phyloP scores from a whole-genome alignment of 2,888 invertebrate genomes.

The Orthonevra nobilis region DNA sequence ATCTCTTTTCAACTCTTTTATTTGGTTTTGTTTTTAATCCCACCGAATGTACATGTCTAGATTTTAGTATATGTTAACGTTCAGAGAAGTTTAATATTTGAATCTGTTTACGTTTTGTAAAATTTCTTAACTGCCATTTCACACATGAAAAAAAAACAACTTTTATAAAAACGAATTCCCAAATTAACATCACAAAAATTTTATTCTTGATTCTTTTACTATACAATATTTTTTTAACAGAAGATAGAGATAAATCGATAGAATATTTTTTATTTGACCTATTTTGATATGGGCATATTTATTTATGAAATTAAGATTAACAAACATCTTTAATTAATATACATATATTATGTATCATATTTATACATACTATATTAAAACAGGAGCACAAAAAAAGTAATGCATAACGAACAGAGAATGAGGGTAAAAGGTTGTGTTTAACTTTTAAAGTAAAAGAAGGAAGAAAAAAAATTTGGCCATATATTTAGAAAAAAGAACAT shows the following conservation, averaged over 20 bases:
- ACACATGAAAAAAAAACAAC: conserved; percentile 28
- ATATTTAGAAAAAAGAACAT: conserved; percentile 44
- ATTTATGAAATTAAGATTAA: conserved; percentile 20
- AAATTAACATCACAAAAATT: conserved; percentile 60
- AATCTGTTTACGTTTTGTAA: conserved; percentile 12
- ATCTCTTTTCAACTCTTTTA: conserved; percentile 15
- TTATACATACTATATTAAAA: conserved; percentile 28
- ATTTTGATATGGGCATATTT: conserved; percentile 42
- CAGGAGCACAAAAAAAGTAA: conserved; percentile 60
- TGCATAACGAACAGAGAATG: conserved; percentile 59
- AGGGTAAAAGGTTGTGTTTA: conserved; percentile 67
- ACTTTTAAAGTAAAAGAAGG: conserved; percentile 31
- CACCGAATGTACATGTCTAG: conserved; percentile 64
- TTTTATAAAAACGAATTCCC: conserved; percentile 28
- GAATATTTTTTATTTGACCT: conserved; percentile 18
- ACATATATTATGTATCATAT: conserved; percentile 36
- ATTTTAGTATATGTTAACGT: conserved; percentile 38
- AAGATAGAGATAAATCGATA: conserved; percentile 20
- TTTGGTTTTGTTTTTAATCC: conserved; percentile 60
- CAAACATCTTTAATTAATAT: conserved; percentile 8
- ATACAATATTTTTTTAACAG: conserved; percentile 5
- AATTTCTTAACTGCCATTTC: conserved; percentile 58
- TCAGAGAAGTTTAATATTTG: conserved; percentile 51
- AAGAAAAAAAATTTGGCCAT: conserved; percentile 58
- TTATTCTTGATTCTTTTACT: conserved; percentile 14